phyloP scores from a whole-genome alignment of 2,113 vertebrate genomes.

The Ceratotherium simum region DNA sequence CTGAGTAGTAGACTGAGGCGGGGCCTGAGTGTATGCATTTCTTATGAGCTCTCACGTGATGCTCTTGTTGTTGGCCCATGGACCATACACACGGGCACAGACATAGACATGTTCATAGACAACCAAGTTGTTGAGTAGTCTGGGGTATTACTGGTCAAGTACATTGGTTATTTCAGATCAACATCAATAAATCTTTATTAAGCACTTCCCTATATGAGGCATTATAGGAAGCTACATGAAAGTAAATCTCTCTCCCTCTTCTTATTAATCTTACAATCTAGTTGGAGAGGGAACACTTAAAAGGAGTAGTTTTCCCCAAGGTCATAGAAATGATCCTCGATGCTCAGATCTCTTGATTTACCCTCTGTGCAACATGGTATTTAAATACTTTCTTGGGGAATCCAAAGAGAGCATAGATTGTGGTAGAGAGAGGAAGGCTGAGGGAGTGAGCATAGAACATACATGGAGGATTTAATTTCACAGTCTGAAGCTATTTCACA shows the following conservation, averaged over 20 bases:
- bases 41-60: neutral
- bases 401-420: neutral
- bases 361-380: neutral
- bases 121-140: neutral
- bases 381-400: constrained; percentile 13
- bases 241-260: neutral
- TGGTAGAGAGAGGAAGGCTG: neutral
- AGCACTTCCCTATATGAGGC: neutral
- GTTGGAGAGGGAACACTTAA: neutral
- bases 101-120: neutral
- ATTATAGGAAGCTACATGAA: neutral
- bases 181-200: constrained; percentile 22
- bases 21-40: neutral
- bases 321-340: constrained; percentile 30
- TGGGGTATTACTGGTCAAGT: neutral
- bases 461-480: constrained; percentile 55
- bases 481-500: constrained; percentile 61
- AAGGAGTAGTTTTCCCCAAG: neutral
- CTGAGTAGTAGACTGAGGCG: neutral
- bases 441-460: neutral
- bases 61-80: neutral
- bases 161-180: neutral
- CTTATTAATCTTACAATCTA: neutral
- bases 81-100: neutral
- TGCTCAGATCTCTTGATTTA: neutral